Base-by-base conservation (phyloP, 2,797 vertebrate species). In the Geotrypetes seraphini region DNA sequence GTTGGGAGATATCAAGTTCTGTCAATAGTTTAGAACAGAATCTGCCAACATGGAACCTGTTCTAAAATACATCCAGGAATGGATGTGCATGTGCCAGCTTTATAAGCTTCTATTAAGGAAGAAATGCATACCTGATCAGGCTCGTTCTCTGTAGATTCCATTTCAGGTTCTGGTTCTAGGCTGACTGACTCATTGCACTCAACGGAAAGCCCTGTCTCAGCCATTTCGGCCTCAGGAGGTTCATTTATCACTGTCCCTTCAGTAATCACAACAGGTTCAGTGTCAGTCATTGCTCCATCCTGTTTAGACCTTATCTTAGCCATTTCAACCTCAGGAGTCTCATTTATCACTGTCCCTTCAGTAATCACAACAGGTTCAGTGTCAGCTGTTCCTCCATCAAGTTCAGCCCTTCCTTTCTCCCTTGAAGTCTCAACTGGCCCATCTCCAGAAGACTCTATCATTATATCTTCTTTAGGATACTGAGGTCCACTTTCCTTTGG, bases 141-240 rank as follows among this genome's bases (percentile, higher is more conserved):
- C 25, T 78, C 71, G 31, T 36, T 56, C 28, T 46, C 23, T 10
- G 42, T 46, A 41, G 57, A 54, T 42, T 68, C 67, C 7, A 55
- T 36, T 39, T 57, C 58, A 16, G 47, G 18, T 9, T 78, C 73
- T 33, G 57, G 43, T 39, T 97, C 89, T n/a, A 98, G 81, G 57
- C 66, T 94, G 55, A 98, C 84, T 0, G 88, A 75, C 43, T 97
- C 93, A 53, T 60, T 73, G 63, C 89, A 92, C 22, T 85, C 86
- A 0, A 48, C 36, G n/a, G n/a, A n/a, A n/a, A n/a, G n/a, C n/a
- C n/a, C n/a, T n/a, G n/a, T n/a, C n/a, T n/a, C n/a, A n/a, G n/a
- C n/a, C n/a, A n/a, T n/a, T n/a, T n/a, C n/a, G n/a, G n/a, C n/a
- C n/a, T n/a, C n/a, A 24, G 38, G 12, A 2, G 20, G 16, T 12